Percentiles rank a stretch among this genome's conserved stretches.
Evolutionary conservation across 2,797 vertebrate species (phyloP).

Genomic region (Artibeus jamaicensis): DNA sequence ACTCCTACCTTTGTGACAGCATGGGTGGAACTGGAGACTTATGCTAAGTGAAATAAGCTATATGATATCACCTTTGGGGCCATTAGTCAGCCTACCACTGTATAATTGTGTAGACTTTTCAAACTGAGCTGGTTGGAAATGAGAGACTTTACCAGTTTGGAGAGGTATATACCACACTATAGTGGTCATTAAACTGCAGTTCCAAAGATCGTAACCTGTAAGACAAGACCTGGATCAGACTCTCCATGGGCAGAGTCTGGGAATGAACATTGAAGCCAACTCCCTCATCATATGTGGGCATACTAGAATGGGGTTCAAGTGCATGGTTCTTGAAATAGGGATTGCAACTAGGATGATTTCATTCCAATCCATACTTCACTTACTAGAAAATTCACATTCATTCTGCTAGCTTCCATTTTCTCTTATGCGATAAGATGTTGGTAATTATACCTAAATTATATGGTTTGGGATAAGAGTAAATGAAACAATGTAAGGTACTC

Average conservation of each 20-base stretch:
- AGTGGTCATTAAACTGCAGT: background rate
- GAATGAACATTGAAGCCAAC: background rate
- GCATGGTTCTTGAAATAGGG: background rate
- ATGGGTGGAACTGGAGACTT: background rate
- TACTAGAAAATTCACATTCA: background rate
- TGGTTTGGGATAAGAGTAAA: constrained; percentile 11
- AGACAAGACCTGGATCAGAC: background rate
- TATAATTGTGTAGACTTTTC: background rate
- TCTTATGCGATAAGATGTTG: background rate
- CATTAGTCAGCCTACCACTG: background rate
- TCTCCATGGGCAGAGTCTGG: background rate
- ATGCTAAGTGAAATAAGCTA: background rate
- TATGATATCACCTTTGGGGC: background rate
- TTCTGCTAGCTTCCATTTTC: background rate
- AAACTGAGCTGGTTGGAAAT: background rate
- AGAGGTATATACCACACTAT: background rate
- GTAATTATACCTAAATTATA: background rate
- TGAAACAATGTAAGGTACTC: background rate
- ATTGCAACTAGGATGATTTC: background rate
- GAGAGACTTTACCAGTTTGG: background rate
- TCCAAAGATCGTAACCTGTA: background rate
- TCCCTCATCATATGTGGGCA: too few species aligned
- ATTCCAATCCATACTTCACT: background rate
- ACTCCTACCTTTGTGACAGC: background rate
- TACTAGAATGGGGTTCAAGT: background rate